Percentiles rank a stretch among this genome's conserved stretches.
Evolutionary conservation across 1,140 invertebrate species (phyloP).

Genomic region (Megalonaias nervosa): DNA sequence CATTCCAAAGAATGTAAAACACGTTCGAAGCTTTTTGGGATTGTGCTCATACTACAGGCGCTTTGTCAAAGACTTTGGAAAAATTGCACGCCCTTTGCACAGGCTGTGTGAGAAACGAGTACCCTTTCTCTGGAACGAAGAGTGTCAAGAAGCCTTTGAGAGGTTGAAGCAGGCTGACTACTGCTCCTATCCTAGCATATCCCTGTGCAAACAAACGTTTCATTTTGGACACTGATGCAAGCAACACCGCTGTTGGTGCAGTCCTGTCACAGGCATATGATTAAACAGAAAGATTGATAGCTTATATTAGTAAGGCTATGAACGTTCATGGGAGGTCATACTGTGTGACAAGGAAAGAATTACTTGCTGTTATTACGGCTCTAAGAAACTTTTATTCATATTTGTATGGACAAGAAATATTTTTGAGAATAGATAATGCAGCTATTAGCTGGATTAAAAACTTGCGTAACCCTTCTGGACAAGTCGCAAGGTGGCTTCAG

Average conservation of each 20-base stretch:
- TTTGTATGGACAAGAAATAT: constrained; percentile 40
- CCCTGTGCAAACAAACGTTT: constrained; percentile 21
- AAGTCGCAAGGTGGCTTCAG: constrained; percentile 57
- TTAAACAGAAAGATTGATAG: constrained; percentile 38
- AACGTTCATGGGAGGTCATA: constrained; percentile 71
- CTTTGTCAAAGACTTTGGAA: neutral
- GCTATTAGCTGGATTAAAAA: constrained; percentile 43
- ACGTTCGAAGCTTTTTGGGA: constrained; percentile 8
- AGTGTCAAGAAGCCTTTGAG: constrained; percentile 5
- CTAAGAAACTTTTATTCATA: constrained; percentile 39
- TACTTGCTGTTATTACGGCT: constrained; percentile 37
- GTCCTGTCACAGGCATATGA: constrained; percentile 53
- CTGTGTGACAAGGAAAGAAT: constrained; percentile 44
- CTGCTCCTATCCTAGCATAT: constrained; percentile 33
- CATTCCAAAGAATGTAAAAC: neutral
- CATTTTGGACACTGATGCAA: constrained; percentile 49
- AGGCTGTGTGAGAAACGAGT: constrained; percentile 7
- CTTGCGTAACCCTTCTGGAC: constrained; percentile 35
- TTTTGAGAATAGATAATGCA: constrained; percentile 43
- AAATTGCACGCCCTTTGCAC: neutral
- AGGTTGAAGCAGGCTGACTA: neutral
- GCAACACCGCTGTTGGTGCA: constrained; percentile 48
- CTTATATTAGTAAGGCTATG: constrained; percentile 42
- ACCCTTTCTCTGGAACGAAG: neutral
- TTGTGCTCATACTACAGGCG: neutral